Evolutionary conservation across 2,797 vertebrate species (phyloP).

Genomic region (Syngnathus acus): DNA sequence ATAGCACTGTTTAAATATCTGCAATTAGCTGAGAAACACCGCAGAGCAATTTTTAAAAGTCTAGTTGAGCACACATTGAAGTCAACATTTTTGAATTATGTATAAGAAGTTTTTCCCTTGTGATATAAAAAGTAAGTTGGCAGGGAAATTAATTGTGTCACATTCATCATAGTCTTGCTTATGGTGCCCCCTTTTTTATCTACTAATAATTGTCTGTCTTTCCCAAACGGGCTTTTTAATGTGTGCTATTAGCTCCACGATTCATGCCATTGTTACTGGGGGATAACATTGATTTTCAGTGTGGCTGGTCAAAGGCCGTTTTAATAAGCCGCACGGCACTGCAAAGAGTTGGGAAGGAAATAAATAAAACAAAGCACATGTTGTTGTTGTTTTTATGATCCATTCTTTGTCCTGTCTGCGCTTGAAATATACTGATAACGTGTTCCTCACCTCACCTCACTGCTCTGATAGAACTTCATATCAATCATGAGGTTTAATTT

Average conservation of each 20-base stretch:
- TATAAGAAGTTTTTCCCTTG: not conserved
- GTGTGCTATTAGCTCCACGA: constrained; percentile 49
- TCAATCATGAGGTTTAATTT: constrained; percentile 53
- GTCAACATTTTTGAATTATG: not conserved
- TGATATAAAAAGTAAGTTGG: not conserved
- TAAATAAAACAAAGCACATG: constrained; percentile 40
- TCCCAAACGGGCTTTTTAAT: constrained; percentile 46
- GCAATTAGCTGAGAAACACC: not conserved
- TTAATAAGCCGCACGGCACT: constrained; percentile 40
- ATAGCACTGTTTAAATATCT: too few species aligned
- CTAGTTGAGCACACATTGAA: not conserved
- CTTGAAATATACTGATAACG: constrained; percentile 54
- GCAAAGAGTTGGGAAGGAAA: constrained; percentile 38
- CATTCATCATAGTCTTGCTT: not conserved
- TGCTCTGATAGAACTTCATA: constrained; percentile 47
- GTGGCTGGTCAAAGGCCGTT: constrained; percentile 51
- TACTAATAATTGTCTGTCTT: constrained; percentile 9
- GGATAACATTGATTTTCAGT: constrained; percentile 67
- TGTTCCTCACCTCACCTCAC: constrained; percentile 29
- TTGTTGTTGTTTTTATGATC: constrained; percentile 47
- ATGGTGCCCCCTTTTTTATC: constrained; percentile 23
- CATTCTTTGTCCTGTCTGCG: constrained; percentile 53
- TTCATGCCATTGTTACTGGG: constrained; percentile 57
- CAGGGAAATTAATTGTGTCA: not conserved
- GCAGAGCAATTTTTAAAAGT: not conserved